These are phyloP conservation scores for Dipodomys ordii DNA, from an alignment of 2,113 vertebrate genomes.

Conservation along the genomic window DNA sequence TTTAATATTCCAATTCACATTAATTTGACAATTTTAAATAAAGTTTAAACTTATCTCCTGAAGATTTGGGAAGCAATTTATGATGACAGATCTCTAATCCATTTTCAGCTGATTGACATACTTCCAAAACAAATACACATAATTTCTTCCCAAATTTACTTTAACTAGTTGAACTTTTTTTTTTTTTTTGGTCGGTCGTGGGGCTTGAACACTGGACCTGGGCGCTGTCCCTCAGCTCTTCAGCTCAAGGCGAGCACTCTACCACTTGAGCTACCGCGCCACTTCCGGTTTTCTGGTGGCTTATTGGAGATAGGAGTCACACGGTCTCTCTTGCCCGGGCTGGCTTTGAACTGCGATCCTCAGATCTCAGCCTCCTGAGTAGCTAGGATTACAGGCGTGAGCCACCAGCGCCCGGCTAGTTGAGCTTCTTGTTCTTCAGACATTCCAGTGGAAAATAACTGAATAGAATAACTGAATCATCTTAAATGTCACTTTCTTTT, in stretches of 20 bases:
- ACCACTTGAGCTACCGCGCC: too few species aligned
- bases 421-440: conserved; percentile 36
- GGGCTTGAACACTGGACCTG: too few species aligned
- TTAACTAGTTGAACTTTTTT: conserved; percentile 38
- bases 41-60: conserved; percentile 18
- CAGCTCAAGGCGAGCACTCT: too few species aligned
- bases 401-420: too few species aligned
- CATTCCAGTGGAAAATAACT: conserved; percentile 24
- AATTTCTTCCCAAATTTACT: conserved; percentile 24
- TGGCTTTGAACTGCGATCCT: too few species aligned
- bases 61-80: conserved; percentile 34
- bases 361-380: too few species aligned
- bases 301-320: too few species aligned
- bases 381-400: too few species aligned
- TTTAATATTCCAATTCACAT: conserved; percentile 2
- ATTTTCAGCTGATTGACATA: conserved; percentile 50
- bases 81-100: conserved; percentile 37
- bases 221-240: too few species aligned
- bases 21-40: conserved; percentile 19
- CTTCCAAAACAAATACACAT: neutral
- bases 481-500: neutral
- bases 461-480: neutral
- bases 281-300: too few species aligned
- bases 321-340: too few species aligned
- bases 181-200: too few species aligned